Evolutionary conservation across 2,113 vertebrate species (phyloP), one percentile per base, ranked within the genome.

Genomic region (Lates calcarifer): DNA sequence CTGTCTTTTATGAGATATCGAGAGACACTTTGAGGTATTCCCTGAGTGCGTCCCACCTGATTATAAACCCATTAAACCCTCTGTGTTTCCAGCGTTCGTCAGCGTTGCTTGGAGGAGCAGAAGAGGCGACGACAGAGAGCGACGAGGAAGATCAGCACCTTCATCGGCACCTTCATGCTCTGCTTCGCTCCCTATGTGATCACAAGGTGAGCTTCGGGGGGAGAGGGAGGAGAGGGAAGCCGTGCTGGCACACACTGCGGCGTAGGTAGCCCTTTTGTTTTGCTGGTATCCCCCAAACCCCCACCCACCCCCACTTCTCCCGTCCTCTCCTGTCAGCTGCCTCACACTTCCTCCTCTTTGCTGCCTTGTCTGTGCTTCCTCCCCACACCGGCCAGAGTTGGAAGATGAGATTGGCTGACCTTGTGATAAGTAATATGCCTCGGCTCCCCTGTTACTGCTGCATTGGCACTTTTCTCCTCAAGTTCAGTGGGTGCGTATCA

Each of bases 121-220:
- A 97, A 88, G 92, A 94, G 96, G 15, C 87, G 98, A 70, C 91
- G 97, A 57, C 98, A 99, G 91, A 94, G 98, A 55, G 98, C 98
- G 8, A 97, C 97, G 3, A 97, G 94, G 92, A 99, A 99, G 93
- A 98, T 99, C 85, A 99, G 98, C 87, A 99, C 97, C 88, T 99
- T 99, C 86, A 98, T 99, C 13, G 98, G 98, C 45, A 99, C 97
- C 29, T 99, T 99, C 92, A 94, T 99, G n/a, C 89, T 99, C 53
- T 99, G 98, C 93, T 99, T 99, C 43, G 96, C 97, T 17, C 98
- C 98, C 63, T 99, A 99, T 4, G 98, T 99, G 51, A 96, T 99
- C 90, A 99, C 98, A 62, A 98, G 98, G 98, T 99, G 88, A 95
- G 96, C 69, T 51, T 2, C 35, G 7, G 29, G 26, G n/a, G 3